A percentile compares a stretch with the other conserved stretches of the same genome.
Conservation (phyloP, 2,113 vertebrate genomes). For the Caloenas nicobarica region DNA sequence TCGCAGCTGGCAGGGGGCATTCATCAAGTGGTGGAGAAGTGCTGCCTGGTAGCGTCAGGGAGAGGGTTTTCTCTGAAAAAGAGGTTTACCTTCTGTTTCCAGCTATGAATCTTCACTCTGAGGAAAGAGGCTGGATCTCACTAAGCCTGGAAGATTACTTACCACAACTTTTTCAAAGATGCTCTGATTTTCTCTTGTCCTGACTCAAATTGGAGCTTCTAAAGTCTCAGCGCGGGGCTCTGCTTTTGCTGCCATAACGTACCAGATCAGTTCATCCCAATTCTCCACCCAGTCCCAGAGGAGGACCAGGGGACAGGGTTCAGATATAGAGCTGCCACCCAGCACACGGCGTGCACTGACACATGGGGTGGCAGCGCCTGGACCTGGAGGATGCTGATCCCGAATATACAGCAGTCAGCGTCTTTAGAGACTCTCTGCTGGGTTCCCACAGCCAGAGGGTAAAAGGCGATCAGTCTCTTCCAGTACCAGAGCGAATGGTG, state of each 20-base stretch:
- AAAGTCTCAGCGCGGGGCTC: no score
- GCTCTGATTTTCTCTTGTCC: background rate
- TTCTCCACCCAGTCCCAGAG: background rate
- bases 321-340: background rate
- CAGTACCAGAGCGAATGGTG: background rate
- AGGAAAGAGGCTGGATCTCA: background rate
- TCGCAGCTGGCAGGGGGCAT: background rate
- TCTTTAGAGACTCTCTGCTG: rapidly evolving
- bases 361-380: background rate
- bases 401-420: background rate
- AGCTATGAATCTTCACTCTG: background rate
- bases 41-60: background rate
- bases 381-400: background rate
- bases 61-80: background rate
- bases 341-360: no score
- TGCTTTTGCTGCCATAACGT: background rate
- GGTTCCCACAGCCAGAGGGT: background rate
- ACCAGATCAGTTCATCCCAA: background rate
- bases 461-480: background rate
- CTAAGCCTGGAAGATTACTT: background rate
- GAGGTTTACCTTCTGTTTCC: background rate
- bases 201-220: background rate
- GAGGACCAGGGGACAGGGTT: background rate
- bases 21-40: background rate
- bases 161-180: background rate